Evolutionary conservation across 2,113 vertebrate species (phyloP), one percentile per base, ranked within the genome.

Genomic region (Engystomops pustulosus): DNA sequence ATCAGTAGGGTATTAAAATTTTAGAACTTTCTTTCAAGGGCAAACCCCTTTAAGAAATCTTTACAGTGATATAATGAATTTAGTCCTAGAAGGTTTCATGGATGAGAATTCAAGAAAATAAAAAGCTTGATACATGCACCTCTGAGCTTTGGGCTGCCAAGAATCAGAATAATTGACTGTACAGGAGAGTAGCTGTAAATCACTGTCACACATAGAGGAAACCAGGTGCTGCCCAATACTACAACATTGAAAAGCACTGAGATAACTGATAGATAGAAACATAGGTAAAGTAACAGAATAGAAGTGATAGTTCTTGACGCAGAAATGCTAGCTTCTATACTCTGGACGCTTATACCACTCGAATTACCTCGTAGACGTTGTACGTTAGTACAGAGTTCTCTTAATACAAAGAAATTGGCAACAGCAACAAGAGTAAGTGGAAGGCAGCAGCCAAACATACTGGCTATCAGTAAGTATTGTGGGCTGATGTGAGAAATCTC

Each of bases 81-180:
- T n/a, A n/a, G n/a, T n/a, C n/a, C n/a, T n/a, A n/a, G n/a, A n/a
- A n/a, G 30, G 12, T 27, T 41, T 75, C 25, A 18, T 9, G 1
- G 30, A 23, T 9, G 6, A 27, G 10, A 8, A 17, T 49, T 47
- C 6, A 75, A 41, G 10, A 0, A 34, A 34, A 4, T 20, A 44
- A 62, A 60, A 27, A 62, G 11, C 17, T 49, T 62, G 1, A 38
- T 18, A 27, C 15, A 79, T 25, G 36, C 30, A 44, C 12, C 3
- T 79, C 55, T 79, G 20, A 79, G 76, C 36, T 79, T 79, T 45
- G 76, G 76, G 23, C 76, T 79, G 3, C 76, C 76, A 41, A 62
- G 36, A 41, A 79, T 79, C 2, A 62, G n/a, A 79, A 79, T 79
- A 0, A 62, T 20, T 17, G 76, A 79, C 34, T 79, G 76, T 18